Evolutionary conservation across 2,888 invertebrate genomes (phyloP).

Genomic region (Cynaeus angustus): DNA sequence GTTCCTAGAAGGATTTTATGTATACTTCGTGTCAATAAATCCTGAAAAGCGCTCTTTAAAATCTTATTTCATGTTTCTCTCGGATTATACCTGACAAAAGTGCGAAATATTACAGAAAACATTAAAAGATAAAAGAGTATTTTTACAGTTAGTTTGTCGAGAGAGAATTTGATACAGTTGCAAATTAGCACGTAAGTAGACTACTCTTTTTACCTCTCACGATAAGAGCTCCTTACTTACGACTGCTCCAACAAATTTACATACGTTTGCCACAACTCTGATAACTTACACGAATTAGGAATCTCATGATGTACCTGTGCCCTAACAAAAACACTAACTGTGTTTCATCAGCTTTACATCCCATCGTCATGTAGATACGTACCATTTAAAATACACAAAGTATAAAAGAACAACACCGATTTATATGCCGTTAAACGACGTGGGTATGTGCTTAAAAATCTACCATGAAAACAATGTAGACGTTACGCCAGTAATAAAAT

Average conservation of each 20-base stretch:
- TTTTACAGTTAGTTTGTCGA: neutral
- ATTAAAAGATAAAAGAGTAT: slow-evolving; percentile 15
- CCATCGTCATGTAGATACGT: no score
- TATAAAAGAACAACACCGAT: no score
- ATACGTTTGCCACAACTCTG: slow-evolving; percentile 41
- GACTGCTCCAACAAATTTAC: slow-evolving; percentile 38
- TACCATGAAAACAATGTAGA: neutral
- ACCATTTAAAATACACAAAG: no score
- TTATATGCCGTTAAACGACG: no score
- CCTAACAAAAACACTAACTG: slow-evolving; percentile 29
- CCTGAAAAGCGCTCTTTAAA: slow-evolving; percentile 16
- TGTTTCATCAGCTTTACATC: slow-evolving; percentile 31
- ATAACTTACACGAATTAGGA: slow-evolving; percentile 41
- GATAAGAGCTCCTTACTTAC: slow-evolving; percentile 36
- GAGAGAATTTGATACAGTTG: slow-evolving; percentile 27
- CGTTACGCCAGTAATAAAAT: slow-evolving; percentile 1
- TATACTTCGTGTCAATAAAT: slow-evolving; percentile 20
- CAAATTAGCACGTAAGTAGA: slow-evolving; percentile 33
- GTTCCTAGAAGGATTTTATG: slow-evolving; percentile 17
- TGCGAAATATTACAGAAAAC: slow-evolving; percentile 3
- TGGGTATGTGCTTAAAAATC: no score
- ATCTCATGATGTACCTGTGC: slow-evolving; percentile 35
- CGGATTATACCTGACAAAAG: slow-evolving; percentile 18
- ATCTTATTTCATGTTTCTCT: slow-evolving; percentile 25
- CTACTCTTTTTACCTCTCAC: slow-evolving; percentile 20